Base-by-base conservation (phyloP, 1,140 invertebrate species). In the Megalonaias nervosa region DNA sequence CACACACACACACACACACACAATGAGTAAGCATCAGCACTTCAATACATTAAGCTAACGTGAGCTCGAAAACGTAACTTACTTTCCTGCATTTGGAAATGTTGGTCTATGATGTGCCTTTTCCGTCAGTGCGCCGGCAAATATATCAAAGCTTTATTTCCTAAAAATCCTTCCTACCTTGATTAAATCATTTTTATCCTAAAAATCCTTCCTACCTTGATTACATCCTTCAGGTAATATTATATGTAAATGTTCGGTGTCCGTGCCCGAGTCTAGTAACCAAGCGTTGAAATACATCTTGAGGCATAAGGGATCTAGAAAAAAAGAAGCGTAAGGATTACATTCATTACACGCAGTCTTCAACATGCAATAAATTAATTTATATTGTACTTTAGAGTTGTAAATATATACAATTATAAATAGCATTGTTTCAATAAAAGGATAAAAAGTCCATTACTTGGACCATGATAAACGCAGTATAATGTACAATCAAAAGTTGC, bases 161-260 rank as follows among this genome's bases (percentile, higher is more conserved):
- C 12, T 19, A 4, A n/a, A n/a, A n/a, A 19, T 61, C 31, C 38
- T 48, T 57, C n/a, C 69, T 64, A 84, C 82, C 81, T 77, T 79
- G 69, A 48, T 75, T 38, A 11, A 57, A 38, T 2, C 68, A 74
- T 38, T 13, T 31, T 19, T 60, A 5, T 3, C 55, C 12, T 19
- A 4, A n/a, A n/a, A n/a, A 19, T 61, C 31, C 38, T 48, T 57
- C n/a, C 69, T 64, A 84, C 82, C 81, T 77, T 79, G 69, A 48
- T 75, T 38, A 11, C 60, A 38, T 2, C 68, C 56, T 38, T 84
- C 65, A 58, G 88, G 85, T 17, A 89, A 74, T 0, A 83, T 21
- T 17, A 90, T 73, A 67, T 88, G 85, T 31, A 90, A 60, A 65
- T 89, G 84, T 83, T 90, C 89, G 61, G 75, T 85, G 73, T 90